phyloP scores from a whole-genome alignment of 2,797 vertebrate species.

The Neosilurus mollespiculum region DNA sequence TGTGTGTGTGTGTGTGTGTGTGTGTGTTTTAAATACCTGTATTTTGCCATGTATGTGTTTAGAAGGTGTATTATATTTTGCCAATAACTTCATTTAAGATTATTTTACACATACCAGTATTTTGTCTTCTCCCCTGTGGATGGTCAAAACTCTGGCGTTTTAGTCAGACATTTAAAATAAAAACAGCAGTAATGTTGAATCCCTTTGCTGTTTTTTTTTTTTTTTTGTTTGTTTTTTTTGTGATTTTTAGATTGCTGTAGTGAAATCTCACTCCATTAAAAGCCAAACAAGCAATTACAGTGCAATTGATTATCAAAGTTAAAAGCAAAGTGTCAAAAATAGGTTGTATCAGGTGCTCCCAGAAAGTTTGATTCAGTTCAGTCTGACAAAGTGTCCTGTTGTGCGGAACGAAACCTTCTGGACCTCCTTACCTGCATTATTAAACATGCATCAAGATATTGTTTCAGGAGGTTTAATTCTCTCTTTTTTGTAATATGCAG shows the following conservation, averaged over 20 bases:
- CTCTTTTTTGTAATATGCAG: background rate
- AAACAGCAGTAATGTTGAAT: slow-evolving; percentile 35
- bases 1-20: slow-evolving; percentile 26
- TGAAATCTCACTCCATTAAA: background rate
- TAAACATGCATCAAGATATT: no score
- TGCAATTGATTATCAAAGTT: background rate
- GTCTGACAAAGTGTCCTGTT: no score
- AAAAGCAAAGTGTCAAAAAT: background rate
- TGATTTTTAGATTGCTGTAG: background rate
- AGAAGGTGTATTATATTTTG: slow-evolving; percentile 68
- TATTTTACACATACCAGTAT: slow-evolving; percentile 57
- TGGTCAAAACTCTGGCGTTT: slow-evolving; percentile 74
- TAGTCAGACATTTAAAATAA: slow-evolving; percentile 82
- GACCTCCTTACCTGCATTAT: no score
- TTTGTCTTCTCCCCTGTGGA: slow-evolving; percentile 59
- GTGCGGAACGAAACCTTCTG: no score
- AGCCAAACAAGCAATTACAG: background rate
- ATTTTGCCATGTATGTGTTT: slow-evolving; percentile 59
- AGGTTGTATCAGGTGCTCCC: no score
- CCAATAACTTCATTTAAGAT: slow-evolving; percentile 60
- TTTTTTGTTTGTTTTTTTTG: no score
- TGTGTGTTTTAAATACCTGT: slow-evolving; percentile 42
- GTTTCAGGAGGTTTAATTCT: background rate
- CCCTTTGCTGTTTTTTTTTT: no score
- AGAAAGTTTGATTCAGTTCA: no score